These are phyloP conservation scores for Drosophila bocqueti DNA, from an alignment of 1,140 invertebrate species.

Conservation along the genomic window DNA sequence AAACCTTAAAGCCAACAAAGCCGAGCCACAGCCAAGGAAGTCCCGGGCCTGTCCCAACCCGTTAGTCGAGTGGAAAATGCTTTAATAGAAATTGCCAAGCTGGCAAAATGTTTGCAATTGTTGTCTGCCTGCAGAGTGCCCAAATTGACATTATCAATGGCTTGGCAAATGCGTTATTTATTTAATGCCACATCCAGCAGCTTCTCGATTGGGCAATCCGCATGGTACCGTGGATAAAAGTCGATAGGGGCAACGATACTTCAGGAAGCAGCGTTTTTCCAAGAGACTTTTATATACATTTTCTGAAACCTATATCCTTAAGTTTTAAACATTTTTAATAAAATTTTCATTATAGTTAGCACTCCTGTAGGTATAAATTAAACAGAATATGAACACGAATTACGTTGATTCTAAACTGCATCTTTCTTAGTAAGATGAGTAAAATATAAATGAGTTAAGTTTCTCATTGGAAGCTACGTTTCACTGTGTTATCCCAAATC, in stretches of 20 bases:
- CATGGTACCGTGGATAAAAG: conserved; percentile 13
- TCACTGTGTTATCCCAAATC: neutral
- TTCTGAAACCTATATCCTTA: too few species aligned
- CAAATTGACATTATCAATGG: conserved; percentile 64
- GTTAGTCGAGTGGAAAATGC: conserved; percentile 70
- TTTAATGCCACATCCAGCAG: conserved; percentile 50
- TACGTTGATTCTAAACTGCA: neutral
- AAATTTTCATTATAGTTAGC: too few species aligned
- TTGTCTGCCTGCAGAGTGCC: conserved; percentile 47
- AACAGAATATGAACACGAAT: neutral
- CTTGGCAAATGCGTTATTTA: conserved; percentile 59
- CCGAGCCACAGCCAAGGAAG: conserved; percentile 21
- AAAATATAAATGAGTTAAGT: neutral
- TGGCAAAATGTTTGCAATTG: conserved; percentile 46
- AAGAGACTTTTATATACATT: too few species aligned
- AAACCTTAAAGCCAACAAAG: conserved; percentile 62
- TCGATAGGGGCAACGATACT: neutral
- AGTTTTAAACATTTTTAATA: too few species aligned
- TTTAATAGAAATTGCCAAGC: conserved; percentile 69
- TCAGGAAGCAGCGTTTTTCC: neutral
- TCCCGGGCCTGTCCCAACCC: conserved; percentile 34
- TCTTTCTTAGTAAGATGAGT: neutral
- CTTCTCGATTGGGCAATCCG: conserved; percentile 37
- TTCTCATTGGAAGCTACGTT: neutral
- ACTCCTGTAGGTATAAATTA: neutral